Conservation (phyloP, 1,140 invertebrate species). For the Copidosoma floridanum region DNA sequence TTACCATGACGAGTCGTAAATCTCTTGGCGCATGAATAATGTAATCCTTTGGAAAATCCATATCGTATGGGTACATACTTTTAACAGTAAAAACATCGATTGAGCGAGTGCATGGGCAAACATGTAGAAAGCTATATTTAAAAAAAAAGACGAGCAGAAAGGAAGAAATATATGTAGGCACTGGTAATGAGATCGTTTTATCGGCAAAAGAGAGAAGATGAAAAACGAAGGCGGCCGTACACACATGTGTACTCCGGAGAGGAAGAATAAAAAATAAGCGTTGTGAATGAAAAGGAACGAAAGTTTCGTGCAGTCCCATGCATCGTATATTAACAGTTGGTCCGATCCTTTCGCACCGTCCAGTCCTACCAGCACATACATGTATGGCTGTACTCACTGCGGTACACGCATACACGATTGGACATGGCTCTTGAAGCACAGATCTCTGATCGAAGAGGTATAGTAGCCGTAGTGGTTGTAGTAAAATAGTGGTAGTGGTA, state of each 20-base stretch:
- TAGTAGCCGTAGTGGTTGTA: too few species aligned
- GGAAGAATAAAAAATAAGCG: not conserved
- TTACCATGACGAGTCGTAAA: too few species aligned
- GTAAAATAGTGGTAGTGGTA: too few species aligned
- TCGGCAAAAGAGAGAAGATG: not conserved
- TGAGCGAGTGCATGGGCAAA: too few species aligned
- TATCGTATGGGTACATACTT: not conserved
- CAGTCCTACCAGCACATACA: too few species aligned
- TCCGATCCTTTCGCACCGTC: too few species aligned
- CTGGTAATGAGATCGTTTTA: slow-evolving; percentile 24
- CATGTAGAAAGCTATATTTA: too few species aligned
- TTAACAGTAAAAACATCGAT: slow-evolving; percentile 1
- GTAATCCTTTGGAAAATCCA: not conserved
- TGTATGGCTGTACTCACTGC: not conserved
- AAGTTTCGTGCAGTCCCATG: not conserved
- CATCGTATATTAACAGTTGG: too few species aligned
- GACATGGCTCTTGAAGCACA: slow-evolving; percentile 16
- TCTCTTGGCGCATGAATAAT: not conserved
- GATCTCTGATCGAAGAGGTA: slow-evolving; percentile 15
- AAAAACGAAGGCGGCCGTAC: not conserved
- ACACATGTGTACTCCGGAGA: not conserved
- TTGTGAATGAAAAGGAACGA: slow-evolving; percentile 19
- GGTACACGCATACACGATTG: slow-evolving; percentile 8
- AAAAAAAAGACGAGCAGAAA: slow-evolving; percentile 14
- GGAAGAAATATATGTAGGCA: slow-evolving; percentile 1